phyloP scores from a whole-genome alignment of 1,140 invertebrate species.

The Eumeta japonica region DNA sequence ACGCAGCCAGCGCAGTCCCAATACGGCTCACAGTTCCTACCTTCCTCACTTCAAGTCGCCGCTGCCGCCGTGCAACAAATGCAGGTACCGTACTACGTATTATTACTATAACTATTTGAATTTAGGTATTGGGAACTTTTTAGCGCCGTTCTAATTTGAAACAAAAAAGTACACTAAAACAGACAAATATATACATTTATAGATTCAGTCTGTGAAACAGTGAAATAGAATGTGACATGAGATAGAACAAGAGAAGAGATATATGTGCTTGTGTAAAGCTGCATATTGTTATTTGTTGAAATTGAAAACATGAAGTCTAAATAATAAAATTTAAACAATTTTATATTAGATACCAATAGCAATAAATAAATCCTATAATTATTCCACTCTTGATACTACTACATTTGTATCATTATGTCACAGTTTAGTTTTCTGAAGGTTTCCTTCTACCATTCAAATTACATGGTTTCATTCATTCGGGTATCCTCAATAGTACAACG shows the following conservation, averaged over 20 bases:
- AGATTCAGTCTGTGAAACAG: background rate
- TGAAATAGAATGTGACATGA: too few species aligned
- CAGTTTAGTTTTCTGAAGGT: slow-evolving; percentile 39
- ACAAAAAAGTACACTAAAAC: slow-evolving; percentile 39
- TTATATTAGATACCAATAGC: too few species aligned
- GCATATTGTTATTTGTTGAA: too few species aligned
- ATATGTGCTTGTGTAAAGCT: too few species aligned
- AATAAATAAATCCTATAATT: too few species aligned
- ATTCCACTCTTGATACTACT: background rate
- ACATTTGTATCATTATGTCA: slow-evolving; percentile 31
- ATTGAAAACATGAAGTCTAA: too few species aligned
- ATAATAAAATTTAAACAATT: too few species aligned
- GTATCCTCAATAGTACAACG: too few species aligned
- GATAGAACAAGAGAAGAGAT: too few species aligned
- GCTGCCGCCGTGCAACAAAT: slow-evolving; percentile 43
- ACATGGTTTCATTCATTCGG: too few species aligned
- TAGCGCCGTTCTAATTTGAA: slow-evolving; percentile 13
- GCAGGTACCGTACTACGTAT: slow-evolving; percentile 22
- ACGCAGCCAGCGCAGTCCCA: slow-evolving; percentile 44
- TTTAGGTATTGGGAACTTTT: background rate
- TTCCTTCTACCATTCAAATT: slow-evolving; percentile 42
- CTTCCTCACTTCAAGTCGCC: slow-evolving; percentile 42
- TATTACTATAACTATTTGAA: background rate
- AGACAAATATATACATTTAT: slow-evolving; percentile 25
- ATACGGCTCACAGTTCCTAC: slow-evolving; percentile 44